Conservation (phyloP, 2,888 invertebrate species). For the Drosophila atripex region DNA sequence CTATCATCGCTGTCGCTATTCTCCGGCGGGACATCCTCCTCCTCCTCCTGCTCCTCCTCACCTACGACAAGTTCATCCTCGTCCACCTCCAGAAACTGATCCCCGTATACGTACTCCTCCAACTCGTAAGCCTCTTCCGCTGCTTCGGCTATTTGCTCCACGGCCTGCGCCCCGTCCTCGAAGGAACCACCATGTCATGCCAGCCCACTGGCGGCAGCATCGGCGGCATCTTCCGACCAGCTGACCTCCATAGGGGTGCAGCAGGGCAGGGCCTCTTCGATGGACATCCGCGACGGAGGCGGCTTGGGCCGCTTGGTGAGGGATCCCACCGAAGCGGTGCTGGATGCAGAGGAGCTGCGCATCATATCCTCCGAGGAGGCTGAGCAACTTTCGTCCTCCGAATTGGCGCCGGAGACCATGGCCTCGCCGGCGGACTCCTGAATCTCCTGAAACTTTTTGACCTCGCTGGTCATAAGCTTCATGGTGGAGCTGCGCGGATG, state of each 20-base stretch:
- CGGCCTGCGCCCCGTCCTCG: slow-evolving; percentile 61
- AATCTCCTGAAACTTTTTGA: slow-evolving; percentile 84
- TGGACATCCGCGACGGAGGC: slow-evolving; percentile 78
- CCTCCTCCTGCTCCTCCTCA: slow-evolving; percentile 33
- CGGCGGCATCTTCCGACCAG: slow-evolving; percentile 84
- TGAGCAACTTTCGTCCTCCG: slow-evolving; percentile 86
- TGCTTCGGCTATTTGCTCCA: slow-evolving; percentile 65
- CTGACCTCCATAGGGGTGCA: slow-evolving; percentile 84
- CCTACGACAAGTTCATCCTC: slow-evolving; percentile 59
- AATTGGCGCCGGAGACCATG: slow-evolving; percentile 87
- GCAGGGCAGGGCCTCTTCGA: slow-evolving; percentile 80
- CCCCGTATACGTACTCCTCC: slow-evolving; percentile 41
- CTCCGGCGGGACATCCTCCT: slow-evolving; percentile 22
- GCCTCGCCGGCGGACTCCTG: slow-evolving; percentile 88
- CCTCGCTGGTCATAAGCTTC: slow-evolving; percentile 82
- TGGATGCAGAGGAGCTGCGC: slow-evolving; percentile 84
- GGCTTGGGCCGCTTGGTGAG: slow-evolving; percentile 65
- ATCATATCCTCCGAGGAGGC: slow-evolving; percentile 84
- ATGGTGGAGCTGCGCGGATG: slow-evolving; percentile 72
- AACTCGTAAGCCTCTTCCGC: slow-evolving; percentile 75
- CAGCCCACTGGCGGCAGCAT: slow-evolving; percentile 75
- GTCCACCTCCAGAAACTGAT: slow-evolving; percentile 22
- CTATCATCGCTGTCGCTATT: slow-evolving; percentile 82
- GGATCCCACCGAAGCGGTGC: slow-evolving; percentile 69
- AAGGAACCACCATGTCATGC: slow-evolving; percentile 65